Evolutionary conservation across 2,113 vertebrate genomes (phyloP), one percentile per base, ranked within the genome.

Genomic region (Atherinomorus stipes): DNA sequence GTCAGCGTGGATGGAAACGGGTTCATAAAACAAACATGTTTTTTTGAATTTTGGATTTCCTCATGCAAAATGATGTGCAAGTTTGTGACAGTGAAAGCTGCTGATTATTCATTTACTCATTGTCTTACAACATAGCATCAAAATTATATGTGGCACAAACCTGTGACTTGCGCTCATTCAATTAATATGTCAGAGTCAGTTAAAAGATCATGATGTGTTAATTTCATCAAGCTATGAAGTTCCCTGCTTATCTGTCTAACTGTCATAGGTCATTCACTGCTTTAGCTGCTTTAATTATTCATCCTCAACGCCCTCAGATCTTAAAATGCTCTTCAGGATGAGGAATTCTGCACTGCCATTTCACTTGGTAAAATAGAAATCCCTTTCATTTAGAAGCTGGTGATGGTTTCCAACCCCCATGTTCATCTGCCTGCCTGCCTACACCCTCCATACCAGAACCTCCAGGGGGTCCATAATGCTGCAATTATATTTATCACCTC

Each of bases 241-340:
- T 87, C 85, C 64, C 42, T 13, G 64, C 80, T 84, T 85, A 89
- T 91, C 85, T 87, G 67, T 82, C 65, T 54, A 21, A 78, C 84
- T 80, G 80, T 74, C 77, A 91, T 56, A 78, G 84, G 87, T 89
- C 81, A 88, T 75, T 78, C 53, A 65, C 81, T 73, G 79, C 76
- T 90, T 88, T 90, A 91, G 90, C 88, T 74, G 76, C 82, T 64
- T 91, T 80, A 87, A 89, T 92, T 91, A 91, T 92, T 92, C 83
- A 92, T 89, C 69, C 74, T 61, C 66, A 64, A 26, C 74, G 80
- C 73, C 73, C 64, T 83, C 71, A 4, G 42, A 76, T 88, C 63
- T 78, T 52, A 88, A 86, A 84, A 88, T 80, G 80, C 74, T 83
- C 77, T 72, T 37, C 59, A 34, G 67, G 78, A 56, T 49, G 57